Base-by-base conservation (phyloP, 2,888 invertebrate species). In the Trichogramma evanescens region DNA sequence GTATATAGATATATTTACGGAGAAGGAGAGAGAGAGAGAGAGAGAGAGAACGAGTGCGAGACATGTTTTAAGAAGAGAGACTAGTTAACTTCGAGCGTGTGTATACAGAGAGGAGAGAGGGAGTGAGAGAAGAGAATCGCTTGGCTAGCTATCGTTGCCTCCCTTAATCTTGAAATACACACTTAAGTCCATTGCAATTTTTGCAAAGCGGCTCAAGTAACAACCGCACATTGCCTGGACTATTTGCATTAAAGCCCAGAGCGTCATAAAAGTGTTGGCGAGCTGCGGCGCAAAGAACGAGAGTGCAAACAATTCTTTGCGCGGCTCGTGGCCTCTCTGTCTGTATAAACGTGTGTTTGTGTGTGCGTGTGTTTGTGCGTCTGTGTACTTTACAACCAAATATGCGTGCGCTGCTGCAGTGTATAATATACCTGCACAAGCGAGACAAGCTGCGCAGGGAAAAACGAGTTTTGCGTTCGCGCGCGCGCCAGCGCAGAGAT, bases 251-350 rank as follows among this genome's bases (percentile, higher is more conserved):
- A 48, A 59, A 56, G 26, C 46, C 56, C 52, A 13, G 13, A 51
- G 39, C n/a, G n/a, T 40, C 13, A 50, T 13, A 13, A 13, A 13
- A 13, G 13, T 13, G 13, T 13, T 13, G 13, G 26, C 8, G 42
- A 9, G 10, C 13, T 13, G 13, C 13, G 42, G 50, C 50, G 57
- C 9, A 62, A 59, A 59, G 56, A 56, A 42, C 62, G 49, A 46
- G 53, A 62, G 56, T 62, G 58, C 58, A 62, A 62, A 62, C 59
- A 59, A 62, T 62, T 56, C 56, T 59, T 59, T 56, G 55, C 53
- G 48, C 51, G 58, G 13, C 13, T 13, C 13, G 13, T 13, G 13
- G 13, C 13, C 13, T 13, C 13, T 13, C 13, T 13, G 1, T 2
- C 1, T 2, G 13, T 13, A 2, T 13, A 13, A 1, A 13, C 13